phyloP scores from a whole-genome alignment of 1,140 invertebrate genomes.

The Plutomurus gul region DNA sequence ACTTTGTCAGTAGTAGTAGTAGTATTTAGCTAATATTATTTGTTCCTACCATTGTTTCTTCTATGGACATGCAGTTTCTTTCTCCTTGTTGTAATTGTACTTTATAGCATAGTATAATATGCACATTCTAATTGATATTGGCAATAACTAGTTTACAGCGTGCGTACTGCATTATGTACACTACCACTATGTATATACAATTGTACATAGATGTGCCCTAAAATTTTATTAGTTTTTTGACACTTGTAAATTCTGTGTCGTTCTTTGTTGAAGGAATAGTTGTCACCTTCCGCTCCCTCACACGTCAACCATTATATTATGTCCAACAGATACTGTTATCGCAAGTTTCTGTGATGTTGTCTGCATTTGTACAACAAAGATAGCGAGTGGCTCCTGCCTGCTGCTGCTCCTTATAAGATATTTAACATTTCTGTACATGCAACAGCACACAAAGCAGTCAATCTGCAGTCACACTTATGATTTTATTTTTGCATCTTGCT shows the following conservation, averaged over 20 bases:
- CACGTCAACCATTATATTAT: neutral
- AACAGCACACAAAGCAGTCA: too few relatives aligned
- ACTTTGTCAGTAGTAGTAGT: too few relatives aligned
- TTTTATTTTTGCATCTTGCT: too few relatives aligned
- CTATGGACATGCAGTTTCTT: too few relatives aligned
- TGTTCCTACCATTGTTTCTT: too few relatives aligned
- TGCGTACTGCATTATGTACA: neutral
- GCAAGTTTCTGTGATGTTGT: neutral
- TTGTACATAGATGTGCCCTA: neutral
- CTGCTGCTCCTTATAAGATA: too few relatives aligned
- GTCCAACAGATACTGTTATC: neutral
- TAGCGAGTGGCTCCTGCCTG: neutral
- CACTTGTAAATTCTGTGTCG: neutral
- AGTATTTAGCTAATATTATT: too few relatives aligned
- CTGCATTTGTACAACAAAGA: neutral
- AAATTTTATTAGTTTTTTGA: constrained; percentile 20
- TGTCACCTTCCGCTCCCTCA: constrained; percentile 21
- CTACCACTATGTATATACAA: neutral
- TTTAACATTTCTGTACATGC: too few relatives aligned
- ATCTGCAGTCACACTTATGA: too few relatives aligned
- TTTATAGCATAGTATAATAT: too few relatives aligned
- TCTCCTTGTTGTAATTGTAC: too few relatives aligned
- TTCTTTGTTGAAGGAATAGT: neutral
- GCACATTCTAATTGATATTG: too few relatives aligned
- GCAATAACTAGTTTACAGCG: neutral